Percentiles rank a stretch among this genome's conserved stretches.
Conservation (phyloP, 2,113 vertebrate genomes). For the Bufo bufo region DNA sequence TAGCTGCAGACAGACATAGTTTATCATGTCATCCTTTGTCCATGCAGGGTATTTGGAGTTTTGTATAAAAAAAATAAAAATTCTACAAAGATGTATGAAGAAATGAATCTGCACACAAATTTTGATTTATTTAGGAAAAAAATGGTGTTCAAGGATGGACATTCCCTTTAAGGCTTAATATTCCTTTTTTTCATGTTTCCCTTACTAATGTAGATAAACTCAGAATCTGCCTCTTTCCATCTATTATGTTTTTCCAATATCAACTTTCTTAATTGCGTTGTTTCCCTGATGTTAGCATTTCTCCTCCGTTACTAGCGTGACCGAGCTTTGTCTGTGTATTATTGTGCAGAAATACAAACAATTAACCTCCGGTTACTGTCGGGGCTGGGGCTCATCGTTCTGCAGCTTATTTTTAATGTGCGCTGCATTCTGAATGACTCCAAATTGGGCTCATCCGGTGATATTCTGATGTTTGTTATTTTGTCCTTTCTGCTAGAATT, state of each 20-base stretch:
- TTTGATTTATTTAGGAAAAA: no score
- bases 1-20: no score
- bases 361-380: background rate
- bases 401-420: constrained; percentile 3
- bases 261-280: background rate
- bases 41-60: no score
- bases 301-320: background rate
- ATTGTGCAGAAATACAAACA: background rate
- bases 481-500: background rate
- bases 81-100: no score
- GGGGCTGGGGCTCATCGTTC: background rate
- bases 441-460: background rate
- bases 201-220: background rate
- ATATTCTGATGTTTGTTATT: background rate
- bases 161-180: background rate
- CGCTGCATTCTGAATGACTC: background rate
- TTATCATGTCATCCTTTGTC: no score
- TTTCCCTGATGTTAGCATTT: constrained; percentile 16
- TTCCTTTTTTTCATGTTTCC: background rate
- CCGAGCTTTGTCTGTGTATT: constrained; percentile 11
- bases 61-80: no score
- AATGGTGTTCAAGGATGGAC: no score
- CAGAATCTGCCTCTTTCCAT: background rate
- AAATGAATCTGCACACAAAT: no score
- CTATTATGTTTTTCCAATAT: background rate